A percentile compares a stretch with the other conserved stretches of the same genome.
Evolutionary conservation across 2,797 vertebrate species (phyloP).

Genomic region (Chaetophractus vellerosus): DNA sequence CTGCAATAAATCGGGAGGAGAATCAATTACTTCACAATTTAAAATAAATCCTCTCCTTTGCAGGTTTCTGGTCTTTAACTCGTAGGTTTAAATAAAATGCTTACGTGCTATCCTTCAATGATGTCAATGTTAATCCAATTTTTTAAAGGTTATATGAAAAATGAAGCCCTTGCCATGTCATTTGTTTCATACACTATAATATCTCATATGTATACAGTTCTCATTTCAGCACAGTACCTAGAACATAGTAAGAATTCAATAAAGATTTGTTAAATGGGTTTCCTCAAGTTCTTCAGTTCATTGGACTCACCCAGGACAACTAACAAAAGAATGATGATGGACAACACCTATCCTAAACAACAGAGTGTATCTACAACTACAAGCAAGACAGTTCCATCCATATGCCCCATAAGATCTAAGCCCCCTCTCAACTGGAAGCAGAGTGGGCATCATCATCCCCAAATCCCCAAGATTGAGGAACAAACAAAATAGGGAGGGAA

Average conservation of each 20-base stretch:
- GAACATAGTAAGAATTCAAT: not conserved
- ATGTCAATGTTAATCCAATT: not conserved
- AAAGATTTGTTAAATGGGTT: not conserved
- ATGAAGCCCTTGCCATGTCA: not conserved
- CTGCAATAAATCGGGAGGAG: not conserved
- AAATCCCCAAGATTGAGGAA: too few relatives aligned
- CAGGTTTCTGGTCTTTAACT: not conserved
- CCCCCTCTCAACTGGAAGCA: too few relatives aligned
- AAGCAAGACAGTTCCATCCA: too few relatives aligned
- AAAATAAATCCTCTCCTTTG: not conserved
- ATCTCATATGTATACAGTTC: not conserved
- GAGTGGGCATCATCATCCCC: too few relatives aligned
- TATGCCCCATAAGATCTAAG: too few relatives aligned
- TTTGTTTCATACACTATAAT: not conserved
- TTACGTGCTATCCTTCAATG: not conserved
- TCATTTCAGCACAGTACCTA: not conserved
- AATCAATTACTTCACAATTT: not conserved
- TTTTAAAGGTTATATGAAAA: not conserved
- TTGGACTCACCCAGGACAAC: too few relatives aligned
- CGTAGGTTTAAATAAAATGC: slow-evolving; percentile 28
- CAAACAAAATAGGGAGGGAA: too few relatives aligned
- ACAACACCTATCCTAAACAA: too few relatives aligned
- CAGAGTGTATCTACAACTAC: too few relatives aligned
- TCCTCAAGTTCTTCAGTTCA: slow-evolving; percentile 32
- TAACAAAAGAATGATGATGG: too few relatives aligned